phyloP scores from a whole-genome alignment of 1,140 invertebrate genomes.

The Hetaerina americana region DNA sequence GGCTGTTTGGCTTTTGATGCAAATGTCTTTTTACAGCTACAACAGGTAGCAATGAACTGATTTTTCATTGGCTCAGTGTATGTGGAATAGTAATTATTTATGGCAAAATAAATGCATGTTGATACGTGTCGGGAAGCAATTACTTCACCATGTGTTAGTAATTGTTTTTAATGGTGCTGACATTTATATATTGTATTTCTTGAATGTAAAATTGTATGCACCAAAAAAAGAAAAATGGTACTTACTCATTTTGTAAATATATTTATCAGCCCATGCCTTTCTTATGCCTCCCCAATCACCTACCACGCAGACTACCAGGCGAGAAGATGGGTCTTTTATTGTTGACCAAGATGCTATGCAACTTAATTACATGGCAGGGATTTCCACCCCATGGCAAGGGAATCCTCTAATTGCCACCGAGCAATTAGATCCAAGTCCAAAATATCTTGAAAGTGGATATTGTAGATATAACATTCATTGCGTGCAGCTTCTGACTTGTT shows the following conservation, averaged over 20 bases:
- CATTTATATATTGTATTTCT: background rate
- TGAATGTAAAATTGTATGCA: background rate
- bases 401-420: too few species aligned
- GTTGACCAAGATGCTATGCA: too few species aligned
- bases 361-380: too few species aligned
- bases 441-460: too few species aligned
- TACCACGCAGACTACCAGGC: too few species aligned
- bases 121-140: background rate
- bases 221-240: background rate
- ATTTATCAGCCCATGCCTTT: background rate
- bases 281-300: too few species aligned
- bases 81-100: background rate
- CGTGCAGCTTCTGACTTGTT: too few species aligned
- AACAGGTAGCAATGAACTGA: background rate
- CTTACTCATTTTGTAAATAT: conserved; percentile 1
- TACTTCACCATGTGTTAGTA: background rate
- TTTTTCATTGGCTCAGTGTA: background rate
- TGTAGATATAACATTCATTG: too few species aligned
- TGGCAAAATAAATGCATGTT: background rate
- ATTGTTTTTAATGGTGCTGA: background rate
- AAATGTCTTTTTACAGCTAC: too few species aligned
- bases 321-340: too few species aligned
- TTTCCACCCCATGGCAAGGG: too few species aligned
- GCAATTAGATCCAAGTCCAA: too few species aligned
- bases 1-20: background rate